phyloP scores from a whole-genome alignment of 2,113 vertebrate genomes.

The Lucifuga dentata region DNA sequence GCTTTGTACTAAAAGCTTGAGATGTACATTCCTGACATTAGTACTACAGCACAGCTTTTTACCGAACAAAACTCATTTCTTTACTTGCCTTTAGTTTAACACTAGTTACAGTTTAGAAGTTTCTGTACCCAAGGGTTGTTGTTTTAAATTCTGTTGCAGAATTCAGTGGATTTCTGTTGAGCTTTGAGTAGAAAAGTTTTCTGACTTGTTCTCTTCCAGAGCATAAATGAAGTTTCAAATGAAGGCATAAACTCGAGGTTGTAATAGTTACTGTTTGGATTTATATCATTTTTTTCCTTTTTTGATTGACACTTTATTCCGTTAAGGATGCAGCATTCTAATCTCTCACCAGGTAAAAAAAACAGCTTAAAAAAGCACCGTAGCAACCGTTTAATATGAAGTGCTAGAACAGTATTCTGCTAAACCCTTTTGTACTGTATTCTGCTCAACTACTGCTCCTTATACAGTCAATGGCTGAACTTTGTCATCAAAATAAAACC shows the following conservation, averaged over 20 bases:
- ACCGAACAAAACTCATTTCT: slow-evolving; percentile 22
- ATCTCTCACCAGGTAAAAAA: slow-evolving; percentile 21
- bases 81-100: slow-evolving; percentile 52
- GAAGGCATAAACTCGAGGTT: slow-evolving; percentile 20
- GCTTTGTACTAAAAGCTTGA: slow-evolving; percentile 62
- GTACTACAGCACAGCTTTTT: slow-evolving; percentile 45
- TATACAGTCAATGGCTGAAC: slow-evolving; percentile 36
- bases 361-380: slow-evolving; percentile 27
- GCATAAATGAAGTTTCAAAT: slow-evolving; percentile 19
- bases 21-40: slow-evolving; percentile 48
- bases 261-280: slow-evolving; percentile 1
- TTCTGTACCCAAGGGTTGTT: slow-evolving; percentile 53
- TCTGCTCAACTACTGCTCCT: slow-evolving; percentile 18
- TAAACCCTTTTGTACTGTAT: slow-evolving; percentile 36
- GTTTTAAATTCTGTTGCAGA: slow-evolving; percentile 39
- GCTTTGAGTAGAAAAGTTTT: slow-evolving; percentile 37
- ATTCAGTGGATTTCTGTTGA: slow-evolving; percentile 2
- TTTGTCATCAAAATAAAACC: slow-evolving; percentile 68
- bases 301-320: no score
- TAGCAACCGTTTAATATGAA: slow-evolving; percentile 36
- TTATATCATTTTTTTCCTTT: slow-evolving; percentile 7
- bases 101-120: slow-evolving; percentile 35
- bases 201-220: slow-evolving; percentile 31
- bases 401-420: slow-evolving; percentile 41
- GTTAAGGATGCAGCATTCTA: slow-evolving; percentile 29